A percentile compares a stretch with the other conserved stretches of the same genome.
Evolutionary conservation across 2,888 invertebrate species (phyloP).

Genomic region (Rhyacophila evoluta): DNA sequence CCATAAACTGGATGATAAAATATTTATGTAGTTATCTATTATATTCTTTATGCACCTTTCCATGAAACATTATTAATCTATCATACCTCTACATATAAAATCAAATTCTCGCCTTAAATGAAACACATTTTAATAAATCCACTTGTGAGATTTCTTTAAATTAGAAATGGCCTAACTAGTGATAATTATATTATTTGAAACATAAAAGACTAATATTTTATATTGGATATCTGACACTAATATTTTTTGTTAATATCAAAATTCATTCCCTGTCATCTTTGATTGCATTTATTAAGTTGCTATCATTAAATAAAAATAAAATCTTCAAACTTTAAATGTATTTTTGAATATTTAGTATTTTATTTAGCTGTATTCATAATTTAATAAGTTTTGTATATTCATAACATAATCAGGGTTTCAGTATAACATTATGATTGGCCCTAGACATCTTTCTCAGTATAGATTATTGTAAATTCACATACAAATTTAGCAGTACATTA

Average conservation of each 20-base stretch:
- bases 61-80: neutral
- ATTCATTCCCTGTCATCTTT: neutral
- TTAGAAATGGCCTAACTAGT: neutral
- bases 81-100: neutral
- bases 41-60: constrained; percentile 10
- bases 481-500: neutral
- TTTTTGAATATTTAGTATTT: neutral
- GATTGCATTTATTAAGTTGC: neutral
- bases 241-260: neutral
- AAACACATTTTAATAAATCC: neutral
- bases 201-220: neutral
- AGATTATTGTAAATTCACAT: neutral
- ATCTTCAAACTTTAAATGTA: neutral
- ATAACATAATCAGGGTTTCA: neutral
- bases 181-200: neutral
- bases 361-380: constrained; percentile 3
- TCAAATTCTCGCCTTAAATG: neutral
- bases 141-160: neutral
- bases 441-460: constrained; percentile 15
- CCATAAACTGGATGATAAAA: neutral
- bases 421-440: neutral
- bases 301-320: neutral
- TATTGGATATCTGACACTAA: neutral
- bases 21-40: neutral
- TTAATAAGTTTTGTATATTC: constrained; percentile 19